These are phyloP conservation scores for Cantharis rufa DNA, from an alignment of 2,888 invertebrate genomes.

Conservation along the genomic window DNA sequence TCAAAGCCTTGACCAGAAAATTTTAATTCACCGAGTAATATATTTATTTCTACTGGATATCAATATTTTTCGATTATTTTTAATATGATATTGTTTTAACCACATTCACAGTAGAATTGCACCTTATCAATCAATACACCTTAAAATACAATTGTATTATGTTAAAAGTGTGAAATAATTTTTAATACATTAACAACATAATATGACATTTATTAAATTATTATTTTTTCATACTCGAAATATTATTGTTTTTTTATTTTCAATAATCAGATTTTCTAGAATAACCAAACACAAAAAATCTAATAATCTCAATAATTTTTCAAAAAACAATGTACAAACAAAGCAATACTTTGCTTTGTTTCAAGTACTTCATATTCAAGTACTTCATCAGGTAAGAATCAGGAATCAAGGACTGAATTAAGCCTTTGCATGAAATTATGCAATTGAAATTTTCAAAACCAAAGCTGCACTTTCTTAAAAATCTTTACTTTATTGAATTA, in stretches of 20 bases:
- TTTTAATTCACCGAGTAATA: neutral
- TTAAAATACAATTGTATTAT: neutral
- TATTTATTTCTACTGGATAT: neutral
- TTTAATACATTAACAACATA: neutral
- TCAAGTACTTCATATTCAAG: no score
- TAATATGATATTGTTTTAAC: neutral
- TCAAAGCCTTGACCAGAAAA: neutral
- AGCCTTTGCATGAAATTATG: no score
- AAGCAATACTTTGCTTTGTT: no score
- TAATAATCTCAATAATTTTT: neutral
- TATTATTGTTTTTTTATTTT: neutral
- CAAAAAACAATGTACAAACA: no score
- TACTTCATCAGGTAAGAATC: no score
- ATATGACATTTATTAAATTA: neutral
- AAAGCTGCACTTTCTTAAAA: no score
- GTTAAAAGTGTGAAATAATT: neutral
- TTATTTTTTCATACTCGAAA: neutral
- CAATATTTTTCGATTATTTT: neutral
- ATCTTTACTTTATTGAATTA: no score
- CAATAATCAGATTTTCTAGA: neutral
- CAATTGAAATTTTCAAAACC: no score
- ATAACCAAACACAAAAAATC: neutral
- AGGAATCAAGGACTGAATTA: no score
- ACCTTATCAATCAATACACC: neutral
- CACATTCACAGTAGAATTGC: neutral